Percentiles rank a stretch among this genome's conserved stretches.
phyloP scores from a whole-genome alignment of 1,140 invertebrate genomes.

The Zeugodacus cucurbitae region DNA sequence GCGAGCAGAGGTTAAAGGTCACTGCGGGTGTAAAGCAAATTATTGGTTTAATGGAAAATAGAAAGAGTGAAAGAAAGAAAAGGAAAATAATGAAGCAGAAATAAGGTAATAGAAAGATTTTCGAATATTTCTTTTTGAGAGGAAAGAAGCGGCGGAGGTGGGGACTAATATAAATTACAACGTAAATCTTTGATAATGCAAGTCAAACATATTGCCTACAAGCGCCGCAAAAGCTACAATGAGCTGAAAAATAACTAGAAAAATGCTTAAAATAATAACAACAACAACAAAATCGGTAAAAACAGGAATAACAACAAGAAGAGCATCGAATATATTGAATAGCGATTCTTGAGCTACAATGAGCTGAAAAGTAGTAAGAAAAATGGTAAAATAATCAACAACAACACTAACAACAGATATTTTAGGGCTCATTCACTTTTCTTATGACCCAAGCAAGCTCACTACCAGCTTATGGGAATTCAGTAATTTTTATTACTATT shows the following conservation, averaged over 20 bases:
- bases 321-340: too few species aligned
- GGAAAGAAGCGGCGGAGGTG: not conserved
- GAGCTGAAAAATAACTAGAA: not conserved
- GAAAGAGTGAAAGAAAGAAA: not conserved
- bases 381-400: not conserved
- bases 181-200: not conserved
- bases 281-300: not conserved
- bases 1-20: not conserved
- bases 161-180: not conserved
- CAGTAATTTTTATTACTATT: not conserved
- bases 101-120: not conserved
- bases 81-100: not conserved
- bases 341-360: too few species aligned
- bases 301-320: too few species aligned
- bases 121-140: not conserved
- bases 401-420: not conserved
- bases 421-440: not conserved
- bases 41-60: not conserved
- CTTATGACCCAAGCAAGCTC: not conserved
- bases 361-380: too few species aligned
- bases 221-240: not conserved
- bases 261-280: not conserved
- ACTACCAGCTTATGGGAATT: not conserved
- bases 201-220: not conserved
- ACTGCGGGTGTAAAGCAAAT: not conserved